Evolutionary conservation across 1,140 invertebrate species (phyloP), one percentile per base, ranked within the genome.

Genomic region (Leucophenga varia): DNA sequence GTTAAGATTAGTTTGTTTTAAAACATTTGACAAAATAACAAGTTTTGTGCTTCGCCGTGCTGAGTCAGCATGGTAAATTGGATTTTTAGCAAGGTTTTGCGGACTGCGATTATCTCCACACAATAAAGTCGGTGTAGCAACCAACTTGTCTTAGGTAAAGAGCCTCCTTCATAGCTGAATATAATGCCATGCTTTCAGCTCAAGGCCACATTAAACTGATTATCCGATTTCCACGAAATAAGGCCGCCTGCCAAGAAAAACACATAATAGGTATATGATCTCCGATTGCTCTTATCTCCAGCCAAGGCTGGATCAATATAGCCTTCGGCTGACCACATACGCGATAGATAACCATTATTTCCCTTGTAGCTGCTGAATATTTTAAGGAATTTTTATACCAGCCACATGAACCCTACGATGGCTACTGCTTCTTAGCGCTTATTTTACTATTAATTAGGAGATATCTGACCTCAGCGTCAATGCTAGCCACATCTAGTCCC

Each of bases 241-340:
- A 31, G 39, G 2, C 25, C 32, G 16, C 38, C 39, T 32, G 45
- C 18, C 9, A 49, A 17, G 18, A 34, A 38, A 19, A 25, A 53
- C 10, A 53, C n/a, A 30, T 47, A 43, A n/a, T 30, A 25, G 10
- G 47, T 48, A 17, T 36, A 42, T 5, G 20, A 48, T 17, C 34
- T 28, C 8, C 25, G 47, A 22, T 48, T 14, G 16, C 14, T 21
- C 4, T 35, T 19, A 10, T 42, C 31, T 7, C 39, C 47, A 14
- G 17, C 47, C 39, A n/a, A n/a, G n/a, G n/a, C n/a, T n/a, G n/a
- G n/a, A n/a, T n/a, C n/a, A n/a, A n/a, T n/a, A n/a, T n/a, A n/a
- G n/a, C n/a, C n/a, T n/a, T n/a, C n/a, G n/a, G n/a, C n/a, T n/a
- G n/a, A n/a, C n/a, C n/a, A n/a, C n/a, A n/a, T n/a, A n/a, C n/a